Evolutionary conservation across 2,888 invertebrate genomes (phyloP).

Genomic region (Drosophila formosana): DNA sequence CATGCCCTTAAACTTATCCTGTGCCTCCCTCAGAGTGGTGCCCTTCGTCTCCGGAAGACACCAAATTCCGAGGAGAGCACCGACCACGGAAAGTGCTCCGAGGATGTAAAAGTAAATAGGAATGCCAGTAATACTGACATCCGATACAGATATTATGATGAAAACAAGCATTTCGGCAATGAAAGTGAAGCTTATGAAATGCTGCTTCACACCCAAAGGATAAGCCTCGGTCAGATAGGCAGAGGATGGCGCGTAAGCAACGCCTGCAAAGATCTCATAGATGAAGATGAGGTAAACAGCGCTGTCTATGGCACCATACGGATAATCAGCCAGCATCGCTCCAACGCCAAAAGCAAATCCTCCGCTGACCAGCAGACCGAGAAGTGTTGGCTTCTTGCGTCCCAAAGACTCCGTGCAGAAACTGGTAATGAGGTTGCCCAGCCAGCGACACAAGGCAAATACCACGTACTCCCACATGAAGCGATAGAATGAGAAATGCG

Average conservation of each 20-base stretch:
- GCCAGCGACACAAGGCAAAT: constrained; percentile 56
- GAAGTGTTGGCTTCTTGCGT: constrained; percentile 62
- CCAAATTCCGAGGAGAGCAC: constrained; percentile 50
- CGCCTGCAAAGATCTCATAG: constrained; percentile 68
- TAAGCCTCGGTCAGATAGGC: constrained; percentile 74
- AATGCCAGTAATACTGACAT: neutral
- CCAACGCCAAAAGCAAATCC: constrained; percentile 60
- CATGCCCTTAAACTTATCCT: constrained; percentile 20
- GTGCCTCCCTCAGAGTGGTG: constrained; percentile 65
- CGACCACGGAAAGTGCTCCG: constrained; percentile 61
- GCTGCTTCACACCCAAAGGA: constrained; percentile 78
- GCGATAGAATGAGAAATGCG: fast-evolving
- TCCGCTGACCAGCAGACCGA: constrained; percentile 60
- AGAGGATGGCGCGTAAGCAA: constrained; percentile 58
- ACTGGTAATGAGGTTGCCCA: constrained; percentile 44
- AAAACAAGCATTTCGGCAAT: constrained; percentile 64
- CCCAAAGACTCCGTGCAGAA: constrained; percentile 66
- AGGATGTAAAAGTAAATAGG: constrained; percentile 58
- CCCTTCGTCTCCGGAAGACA: constrained; percentile 77
- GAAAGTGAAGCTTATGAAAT: constrained; percentile 64
- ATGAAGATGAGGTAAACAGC: constrained; percentile 46
- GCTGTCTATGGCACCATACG: fast-evolving
- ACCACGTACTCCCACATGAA: constrained; percentile 39
- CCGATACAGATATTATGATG: constrained; percentile 46
- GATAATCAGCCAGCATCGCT: neutral